Evolutionary conservation across 2,888 invertebrate genomes (phyloP), one percentile per base, ranked within the genome.

Genomic region (Andricus curvator): DNA sequence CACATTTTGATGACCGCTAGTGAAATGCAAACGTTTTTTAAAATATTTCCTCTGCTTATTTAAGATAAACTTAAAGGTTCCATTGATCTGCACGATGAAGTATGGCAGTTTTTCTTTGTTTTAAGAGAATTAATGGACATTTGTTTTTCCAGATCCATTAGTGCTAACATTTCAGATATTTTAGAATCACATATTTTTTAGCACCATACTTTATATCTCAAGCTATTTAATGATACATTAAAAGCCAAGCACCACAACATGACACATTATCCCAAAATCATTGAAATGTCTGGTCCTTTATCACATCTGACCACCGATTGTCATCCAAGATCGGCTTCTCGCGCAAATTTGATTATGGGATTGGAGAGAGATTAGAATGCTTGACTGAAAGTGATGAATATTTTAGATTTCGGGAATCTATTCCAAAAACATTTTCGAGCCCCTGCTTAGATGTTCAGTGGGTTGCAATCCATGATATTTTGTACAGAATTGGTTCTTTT

Each of bases 91-190:
- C 51, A 70, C 17, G 17, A 74, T 17, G 13, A 25, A 74, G 3
- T 79, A 33, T 81, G 77, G 79, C 22, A 81, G 25, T 65, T 68
- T 25, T 17, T 79, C 22, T 62, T 76, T 11, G 6, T 41, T 17
- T 9, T 79, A 25, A 68, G 79, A 5, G 22, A 68, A 64, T 66
- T 79, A 65, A 29, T 22, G 60, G 51, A 76, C 9, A 77, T 77
- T 25, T 66, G 56, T 67, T 65, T 56, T 5, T 13, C 60, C 3
- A 74, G 41, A 41, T 66, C 74, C 13, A 37, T 81, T 44, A 60
- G 66, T 37, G 17, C 44, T 20, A 60, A 78, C n/a, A 74, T 41
- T 22, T 20, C 51, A 5, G 9, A 22, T 33, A 9, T 65, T 20
- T 60, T 81, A 15, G 44, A 66, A 15, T 76, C 76, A 44, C 20